A percentile compares a stretch with the other conserved stretches of the same genome.
These are phyloP conservation scores for Ploceus nigricollis DNA, from an alignment of 2,113 vertebrate species.

Conservation along the genomic window DNA sequence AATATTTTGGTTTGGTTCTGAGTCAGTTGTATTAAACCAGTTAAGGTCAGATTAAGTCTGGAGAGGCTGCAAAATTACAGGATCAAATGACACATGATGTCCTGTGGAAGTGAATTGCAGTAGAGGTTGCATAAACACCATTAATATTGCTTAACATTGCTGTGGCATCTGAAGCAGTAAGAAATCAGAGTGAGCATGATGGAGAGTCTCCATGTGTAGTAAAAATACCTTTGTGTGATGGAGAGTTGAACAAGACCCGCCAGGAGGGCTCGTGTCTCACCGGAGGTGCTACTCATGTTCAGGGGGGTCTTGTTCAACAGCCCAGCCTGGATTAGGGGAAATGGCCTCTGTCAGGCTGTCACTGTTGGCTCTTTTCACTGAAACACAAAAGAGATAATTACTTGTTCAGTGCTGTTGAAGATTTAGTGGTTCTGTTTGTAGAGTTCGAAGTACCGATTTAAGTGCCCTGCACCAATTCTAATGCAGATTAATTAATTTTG, in stretches of 20 bases:
- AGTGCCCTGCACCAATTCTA: neutral
- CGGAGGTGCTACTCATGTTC: neutral
- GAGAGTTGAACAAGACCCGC: neutral
- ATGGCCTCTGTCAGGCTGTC: neutral
- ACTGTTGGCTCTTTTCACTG: neutral
- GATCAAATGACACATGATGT: neutral
- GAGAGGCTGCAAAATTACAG: conserved; percentile 16
- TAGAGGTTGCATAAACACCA: neutral
- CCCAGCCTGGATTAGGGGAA: neutral
- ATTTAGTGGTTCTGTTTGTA: neutral
- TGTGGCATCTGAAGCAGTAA: neutral
- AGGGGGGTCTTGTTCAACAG: neutral
- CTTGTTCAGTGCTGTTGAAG: neutral
- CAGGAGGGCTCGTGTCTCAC: neutral
- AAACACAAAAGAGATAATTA: neutral
- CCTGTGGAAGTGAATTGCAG: neutral
- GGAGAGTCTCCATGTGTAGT: neutral
- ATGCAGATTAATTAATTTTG: neutral
- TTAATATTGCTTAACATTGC: neutral
- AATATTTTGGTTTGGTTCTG: conserved; percentile 32
- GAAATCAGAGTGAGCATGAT: neutral
- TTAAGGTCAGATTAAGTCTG: conserved; percentile 17
- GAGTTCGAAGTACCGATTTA: accelerated
- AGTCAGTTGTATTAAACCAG: neutral
- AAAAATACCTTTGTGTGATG: neutral